Percentiles rank a stretch among this genome's conserved stretches.
Conservation (phyloP, 2,113 vertebrate genomes). For the Solenodon paradoxus region DNA sequence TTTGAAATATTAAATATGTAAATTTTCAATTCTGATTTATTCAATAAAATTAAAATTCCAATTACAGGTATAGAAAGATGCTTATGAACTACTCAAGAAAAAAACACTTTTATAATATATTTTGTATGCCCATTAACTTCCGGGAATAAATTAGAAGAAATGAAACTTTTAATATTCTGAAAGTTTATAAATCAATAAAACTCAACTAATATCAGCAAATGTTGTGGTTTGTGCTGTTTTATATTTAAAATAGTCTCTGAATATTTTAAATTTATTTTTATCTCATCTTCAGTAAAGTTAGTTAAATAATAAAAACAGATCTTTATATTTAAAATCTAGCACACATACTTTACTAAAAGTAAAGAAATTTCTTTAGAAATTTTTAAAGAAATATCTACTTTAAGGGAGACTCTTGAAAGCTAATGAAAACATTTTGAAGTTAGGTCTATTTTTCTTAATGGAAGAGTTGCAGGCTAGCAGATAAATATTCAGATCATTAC, state of each 20-base stretch:
- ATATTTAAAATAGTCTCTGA: background rate
- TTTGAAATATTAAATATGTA: background rate
- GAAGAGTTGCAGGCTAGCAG: background rate
- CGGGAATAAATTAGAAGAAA: background rate
- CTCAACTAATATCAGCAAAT: background rate
- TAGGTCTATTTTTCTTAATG: background rate
- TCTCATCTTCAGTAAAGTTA: slow-evolving; percentile 3
- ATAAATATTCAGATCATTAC: background rate
- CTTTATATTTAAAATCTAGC: background rate
- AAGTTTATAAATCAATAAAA: slow-evolving; percentile 31
- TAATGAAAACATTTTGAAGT: background rate
- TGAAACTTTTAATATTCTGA: background rate
- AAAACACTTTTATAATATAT: slow-evolving; percentile 6
- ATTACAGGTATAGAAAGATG: background rate
- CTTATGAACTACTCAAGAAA: slow-evolving; percentile 29
- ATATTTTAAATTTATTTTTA: background rate
- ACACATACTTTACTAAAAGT: background rate
- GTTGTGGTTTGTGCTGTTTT: background rate
- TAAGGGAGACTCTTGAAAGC: background rate
- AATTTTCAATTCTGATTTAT: slow-evolving; percentile 24
- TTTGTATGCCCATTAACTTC: background rate
- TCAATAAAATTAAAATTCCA: slow-evolving; percentile 13
- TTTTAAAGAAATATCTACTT: background rate
- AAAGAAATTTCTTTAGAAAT: background rate
- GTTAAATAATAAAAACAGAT: background rate